These are phyloP conservation scores for Spongilla lacustris DNA, from an alignment of 37 sponge, comb jelly and placozoan species.

Conservation along the genomic window DNA sequence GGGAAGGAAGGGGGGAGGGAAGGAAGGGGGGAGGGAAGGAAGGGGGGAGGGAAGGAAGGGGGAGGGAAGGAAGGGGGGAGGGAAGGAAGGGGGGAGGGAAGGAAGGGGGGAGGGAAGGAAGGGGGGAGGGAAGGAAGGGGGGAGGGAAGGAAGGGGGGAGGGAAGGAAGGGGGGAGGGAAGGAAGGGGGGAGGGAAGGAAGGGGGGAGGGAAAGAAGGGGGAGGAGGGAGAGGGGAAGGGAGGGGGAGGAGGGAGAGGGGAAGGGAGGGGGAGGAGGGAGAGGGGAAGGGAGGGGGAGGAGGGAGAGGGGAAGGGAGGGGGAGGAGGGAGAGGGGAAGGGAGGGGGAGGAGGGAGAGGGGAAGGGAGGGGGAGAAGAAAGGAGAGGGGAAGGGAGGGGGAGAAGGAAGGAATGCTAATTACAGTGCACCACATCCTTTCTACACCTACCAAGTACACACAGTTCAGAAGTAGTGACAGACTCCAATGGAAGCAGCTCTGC, in stretches of 20 bases:
- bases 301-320: too few species aligned
- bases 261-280: neutral
- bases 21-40: neutral
- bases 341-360: neutral
- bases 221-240: neutral
- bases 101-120: too few species aligned
- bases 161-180: neutral
- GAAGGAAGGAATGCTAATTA: neutral
- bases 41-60: neutral
- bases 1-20: neutral
- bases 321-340: neutral
- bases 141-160: neutral
- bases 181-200: neutral
- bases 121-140: neutral
- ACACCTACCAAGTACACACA: neutral
- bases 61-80: neutral
- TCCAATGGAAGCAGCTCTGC: constrained; percentile 25
- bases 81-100: neutral
- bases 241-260: neutral
- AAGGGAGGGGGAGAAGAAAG: neutral
- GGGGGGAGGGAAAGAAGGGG: neutral
- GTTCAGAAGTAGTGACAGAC: neutral
- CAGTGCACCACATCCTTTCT: neutral
- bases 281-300: neutral
- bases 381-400: neutral